Base-by-base conservation (phyloP, 2,888 invertebrate species). In the Stenodera caucasica region DNA sequence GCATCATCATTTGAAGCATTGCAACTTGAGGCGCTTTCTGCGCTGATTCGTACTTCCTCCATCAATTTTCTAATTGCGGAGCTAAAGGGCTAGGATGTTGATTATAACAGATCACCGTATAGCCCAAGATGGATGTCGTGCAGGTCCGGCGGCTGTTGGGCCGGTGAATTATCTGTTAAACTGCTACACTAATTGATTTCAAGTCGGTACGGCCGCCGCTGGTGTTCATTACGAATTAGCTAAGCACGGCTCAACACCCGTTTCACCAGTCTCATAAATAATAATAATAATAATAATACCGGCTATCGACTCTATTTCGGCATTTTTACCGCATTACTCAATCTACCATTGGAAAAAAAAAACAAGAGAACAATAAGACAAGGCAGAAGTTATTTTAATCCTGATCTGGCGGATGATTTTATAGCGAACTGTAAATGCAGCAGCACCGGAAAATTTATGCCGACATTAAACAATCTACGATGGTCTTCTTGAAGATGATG, bases 211-310 rank as follows among this genome's bases (percentile, higher is more conserved):
- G 61, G 58, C 60, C 65, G 64, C 62, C 61, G 60, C 66, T 60
- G 67, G 67, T 65, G 58, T 67, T 65, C 63, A 67, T 63, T 67
- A 67, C 59, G 59, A 64, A 67, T 67, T 67, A 67, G 67, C 67
- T 60, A 63, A 63, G 67, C 64, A 65, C 62, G 57, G 64, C 67
- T 65, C 67, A 64, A 61, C 66, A 64, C 63, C 45, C 56, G 60
- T n/a, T 51, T 60, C 61, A 63, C 63, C 51, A 53, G 52, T 53
- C 63, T 55, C 58, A 66, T 64, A 64, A n/a, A n/a, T n/a, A n/a
- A n/a, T n/a, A n/a, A n/a, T n/a, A n/a, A n/a, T n/a, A 64, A 64
- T 62, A 64, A 66, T 63, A 57, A 30, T 32, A 8, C 23, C 1
- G 11, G 23, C 3, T 11, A 5, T 49, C 7, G 12, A 45, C 11